A percentile compares a stretch with the other conserved stretches of the same genome.
Conservation (phyloP, 2,113 vertebrate species). For the Zapus hudsonius region DNA sequence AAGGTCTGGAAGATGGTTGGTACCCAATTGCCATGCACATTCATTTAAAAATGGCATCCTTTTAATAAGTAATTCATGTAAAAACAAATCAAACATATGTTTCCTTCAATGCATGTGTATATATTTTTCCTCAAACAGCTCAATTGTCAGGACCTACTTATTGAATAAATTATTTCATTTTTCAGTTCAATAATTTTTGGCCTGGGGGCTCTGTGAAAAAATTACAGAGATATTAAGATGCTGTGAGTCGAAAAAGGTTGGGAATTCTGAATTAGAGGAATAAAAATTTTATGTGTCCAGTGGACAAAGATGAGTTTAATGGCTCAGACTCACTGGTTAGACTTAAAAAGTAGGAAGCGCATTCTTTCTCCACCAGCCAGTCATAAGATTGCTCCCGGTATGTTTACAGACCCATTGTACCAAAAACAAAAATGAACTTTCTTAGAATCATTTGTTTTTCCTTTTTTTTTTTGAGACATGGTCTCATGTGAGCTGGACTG, state of each 20-base stretch:
- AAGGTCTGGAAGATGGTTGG: neutral
- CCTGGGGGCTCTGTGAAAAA: neutral
- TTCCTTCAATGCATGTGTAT: neutral
- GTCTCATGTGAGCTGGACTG: too few species aligned
- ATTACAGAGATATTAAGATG: neutral
- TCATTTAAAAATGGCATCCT: neutral
- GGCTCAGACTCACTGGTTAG: neutral
- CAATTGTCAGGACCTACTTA: neutral
- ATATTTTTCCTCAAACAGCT: conserved; percentile 2
- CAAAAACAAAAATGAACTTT: too few species aligned
- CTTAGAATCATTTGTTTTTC: neutral
- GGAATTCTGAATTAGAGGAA: neutral
- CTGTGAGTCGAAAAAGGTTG: neutral
- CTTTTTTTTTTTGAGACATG: neutral
- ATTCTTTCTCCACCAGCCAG: neutral
- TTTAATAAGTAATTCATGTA: neutral
- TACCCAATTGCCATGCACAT: neutral
- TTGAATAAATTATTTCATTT: neutral
- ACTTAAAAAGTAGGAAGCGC: neutral
- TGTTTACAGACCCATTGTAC: neutral
- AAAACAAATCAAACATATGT: neutral
- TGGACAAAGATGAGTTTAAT: neutral
- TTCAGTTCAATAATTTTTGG: neutral
- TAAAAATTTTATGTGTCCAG: neutral
- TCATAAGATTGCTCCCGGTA: neutral